A percentile compares a stretch with the other conserved stretches of the same genome.
Evolutionary conservation across 2,113 vertebrate species (phyloP).

Genomic region (Theropithecus gelada): DNA sequence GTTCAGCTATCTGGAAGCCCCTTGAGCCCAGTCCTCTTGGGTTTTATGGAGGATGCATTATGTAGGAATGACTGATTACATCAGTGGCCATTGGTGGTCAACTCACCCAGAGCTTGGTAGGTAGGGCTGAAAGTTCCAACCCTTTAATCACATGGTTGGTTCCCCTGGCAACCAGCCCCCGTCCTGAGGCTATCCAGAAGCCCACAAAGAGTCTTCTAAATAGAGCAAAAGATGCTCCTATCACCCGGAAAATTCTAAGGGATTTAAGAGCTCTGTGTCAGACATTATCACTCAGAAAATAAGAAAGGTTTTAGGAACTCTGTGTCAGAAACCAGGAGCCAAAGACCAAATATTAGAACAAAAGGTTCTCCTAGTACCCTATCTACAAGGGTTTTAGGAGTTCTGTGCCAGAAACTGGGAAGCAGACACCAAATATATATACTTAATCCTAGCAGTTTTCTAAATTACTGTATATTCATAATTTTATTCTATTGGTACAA

Average conservation of each 20-base stretch:
- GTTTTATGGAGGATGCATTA: background rate
- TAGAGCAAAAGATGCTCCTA: background rate
- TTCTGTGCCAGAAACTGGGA: background rate
- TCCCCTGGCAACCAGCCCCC: background rate
- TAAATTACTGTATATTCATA: background rate
- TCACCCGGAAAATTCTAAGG: background rate
- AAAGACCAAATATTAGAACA: background rate
- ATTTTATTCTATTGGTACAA: conserved; percentile 18
- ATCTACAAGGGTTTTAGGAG: background rate
- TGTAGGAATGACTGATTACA: background rate
- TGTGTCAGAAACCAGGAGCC: background rate
- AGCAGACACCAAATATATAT: background rate
- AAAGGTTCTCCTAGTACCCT: background rate
- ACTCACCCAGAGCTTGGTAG: background rate
- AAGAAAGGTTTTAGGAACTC: background rate
- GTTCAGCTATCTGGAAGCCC: background rate
- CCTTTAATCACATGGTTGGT: background rate
- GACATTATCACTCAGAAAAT: background rate
- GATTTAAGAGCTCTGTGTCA: background rate
- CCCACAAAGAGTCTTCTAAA: background rate
- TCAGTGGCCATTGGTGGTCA: background rate
- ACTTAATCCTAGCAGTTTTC: background rate
- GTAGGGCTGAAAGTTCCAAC: no score
- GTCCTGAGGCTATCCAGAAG: background rate
- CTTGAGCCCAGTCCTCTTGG: background rate